Evolutionary conservation across 2,113 vertebrate species (phyloP).

Genomic region (Oreochromis niloticus): DNA sequence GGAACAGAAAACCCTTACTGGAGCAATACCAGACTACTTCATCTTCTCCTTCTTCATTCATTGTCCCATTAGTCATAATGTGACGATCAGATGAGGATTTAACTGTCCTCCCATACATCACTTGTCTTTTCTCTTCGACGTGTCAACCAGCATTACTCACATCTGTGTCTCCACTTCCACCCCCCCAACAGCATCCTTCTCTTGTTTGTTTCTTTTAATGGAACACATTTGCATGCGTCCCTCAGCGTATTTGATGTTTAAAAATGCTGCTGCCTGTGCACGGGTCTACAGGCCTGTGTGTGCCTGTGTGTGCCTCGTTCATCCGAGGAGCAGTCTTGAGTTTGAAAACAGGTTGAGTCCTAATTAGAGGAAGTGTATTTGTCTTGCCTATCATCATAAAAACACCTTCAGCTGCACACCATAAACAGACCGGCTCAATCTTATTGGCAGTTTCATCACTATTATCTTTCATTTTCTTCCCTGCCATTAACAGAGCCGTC

Average conservation of each 20-base stretch:
- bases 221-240: constrained; percentile 48
- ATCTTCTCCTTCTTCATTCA: not conserved
- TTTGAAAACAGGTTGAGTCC: constrained; percentile 21
- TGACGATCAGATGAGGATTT: constrained; percentile 3
- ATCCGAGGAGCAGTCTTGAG: not conserved
- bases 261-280: not conserved
- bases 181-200: not conserved
- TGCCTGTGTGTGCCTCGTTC: not conserved
- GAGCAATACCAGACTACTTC: not conserved
- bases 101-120: not conserved
- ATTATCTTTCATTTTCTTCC: not conserved
- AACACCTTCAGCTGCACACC: not conserved
- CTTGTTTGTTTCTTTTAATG: constrained; percentile 32
- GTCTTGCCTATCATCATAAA: not conserved
- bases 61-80: constrained; percentile 1
- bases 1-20: not conserved
- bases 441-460: not conserved
- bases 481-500: not conserved
- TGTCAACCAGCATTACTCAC: not conserved
- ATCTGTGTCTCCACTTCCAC: not conserved
- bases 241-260: constrained; percentile 5
- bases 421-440: not conserved
- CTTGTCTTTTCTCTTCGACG: not conserved
- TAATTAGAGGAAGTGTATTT: constrained; percentile 33
- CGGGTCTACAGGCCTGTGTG: not conserved